Base-by-base conservation (phyloP, 2,797 vertebrate species). In the Halcyon smyrnensis region DNA sequence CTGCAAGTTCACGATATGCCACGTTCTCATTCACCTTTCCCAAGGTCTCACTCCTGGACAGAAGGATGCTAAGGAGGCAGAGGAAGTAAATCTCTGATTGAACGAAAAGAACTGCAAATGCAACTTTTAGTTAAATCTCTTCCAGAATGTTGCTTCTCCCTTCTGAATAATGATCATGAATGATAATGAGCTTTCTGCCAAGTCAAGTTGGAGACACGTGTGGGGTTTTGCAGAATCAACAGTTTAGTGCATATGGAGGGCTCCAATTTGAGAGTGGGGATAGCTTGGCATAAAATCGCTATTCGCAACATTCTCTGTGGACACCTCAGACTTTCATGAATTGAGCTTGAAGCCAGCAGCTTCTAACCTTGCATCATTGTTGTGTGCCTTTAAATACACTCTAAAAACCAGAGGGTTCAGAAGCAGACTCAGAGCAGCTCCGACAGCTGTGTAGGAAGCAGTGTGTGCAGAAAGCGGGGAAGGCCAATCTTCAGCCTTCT, bases 341-440 rank as follows among this genome's bases (percentile, higher is more conserved):
- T 39, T 67, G 51, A 50, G 70, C 62, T 54, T 78, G 67, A 54
- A 94, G 88, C 69, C 85, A 86, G 77, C 27, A 82, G 76, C 30
- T 79, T 51, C 73, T 51, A 91, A 81, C 30, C 65, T 75, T 77
- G 74, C 92, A 82, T 71, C 2, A 5, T 39, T 3, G 5, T 63
- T 12, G 46, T 76, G 51, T 57, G 65, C 70, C 91, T 95, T 92
- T 94, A 95, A 95, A 90, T 15, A 78, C 59, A 24, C 34, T 43
- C 53, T 39, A 37, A n/a, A 87, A 91, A 69, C 18, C 65, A 71
- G 21, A 59, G 67, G 30, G 53, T 75, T 81, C 87, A 73, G 90
- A 46, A 86, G 73, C 90, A 96, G 94, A 95, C 73, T 95, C 90
- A 93, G 90, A 95, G 91, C 50, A 59, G 73, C 90, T 91, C 76